These are phyloP conservation scores for fruit fly (Drosophila melanogaster) DNA, from an alignment of 1,140 invertebrate genomes.

Conservation along the genomic window Release_6_plus_ISO1_MT NT_033779.5:11008501-11009000, in stretches of 20 bases:
- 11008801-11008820: slow-evolving; percentile 92
- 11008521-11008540: slow-evolving; percentile 97
- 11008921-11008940: slow-evolving; percentile 77
- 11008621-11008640: slow-evolving; percentile 88
- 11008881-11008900: slow-evolving; percentile 32
- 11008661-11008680: slow-evolving; percentile 96
- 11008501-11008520: slow-evolving; percentile 96
- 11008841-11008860: slow-evolving; percentile 89
- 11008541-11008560: slow-evolving; percentile 88
- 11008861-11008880: background rate
- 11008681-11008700: slow-evolving; percentile 96
- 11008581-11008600: slow-evolving; percentile 93
- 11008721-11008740: slow-evolving; percentile 88
- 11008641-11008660: slow-evolving; percentile 98
- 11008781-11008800: slow-evolving; percentile 93
- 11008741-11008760: slow-evolving; percentile 94
- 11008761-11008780: slow-evolving; percentile 97
- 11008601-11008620: slow-evolving; percentile 86
- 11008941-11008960: slow-evolving; percentile 59
- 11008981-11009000: slow-evolving; percentile 60
- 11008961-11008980: slow-evolving; percentile 40
- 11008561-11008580: slow-evolving; percentile 91
- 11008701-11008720: slow-evolving; percentile 93
- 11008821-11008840: slow-evolving; percentile 96
- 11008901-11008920: slow-evolving; percentile 73